Conservation (phyloP, 2,113 vertebrate genomes). For the Vicugna pacos region DNA sequence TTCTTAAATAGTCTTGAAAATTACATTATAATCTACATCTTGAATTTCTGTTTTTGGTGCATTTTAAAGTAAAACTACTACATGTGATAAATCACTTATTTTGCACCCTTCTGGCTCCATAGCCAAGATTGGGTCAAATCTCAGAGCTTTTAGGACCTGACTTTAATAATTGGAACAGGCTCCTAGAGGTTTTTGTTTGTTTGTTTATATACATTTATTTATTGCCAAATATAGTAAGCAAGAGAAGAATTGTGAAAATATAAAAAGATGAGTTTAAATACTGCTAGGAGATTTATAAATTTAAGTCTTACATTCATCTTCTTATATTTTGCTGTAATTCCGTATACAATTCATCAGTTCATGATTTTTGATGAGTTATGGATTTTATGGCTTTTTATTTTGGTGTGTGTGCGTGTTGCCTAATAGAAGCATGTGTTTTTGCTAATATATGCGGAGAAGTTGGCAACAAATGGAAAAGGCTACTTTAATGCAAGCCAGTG, state of each 20-base stretch:
- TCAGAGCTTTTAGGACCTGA: not conserved
- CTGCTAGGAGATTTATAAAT: not conserved
- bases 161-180: slow-evolving; percentile 26
- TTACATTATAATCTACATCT: slow-evolving; percentile 23
- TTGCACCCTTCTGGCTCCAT: not conserved
- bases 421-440: not conserved
- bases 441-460: not conserved
- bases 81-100: slow-evolving; percentile 9
- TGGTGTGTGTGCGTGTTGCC: not conserved
- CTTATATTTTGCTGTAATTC: not conserved
- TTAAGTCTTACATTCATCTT: not conserved
- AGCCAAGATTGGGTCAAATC: not conserved
- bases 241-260: slow-evolving; percentile 13
- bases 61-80: not conserved
- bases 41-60: slow-evolving; percentile 49
- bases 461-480: not conserved
- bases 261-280: not conserved
- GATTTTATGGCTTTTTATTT: not conserved
- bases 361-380: not conserved
- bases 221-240: not conserved
- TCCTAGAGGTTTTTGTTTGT: not conserved
- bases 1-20: slow-evolving; percentile 71
- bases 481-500: not conserved
- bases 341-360: not conserved
- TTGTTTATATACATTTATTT: slow-evolving; percentile 22